phyloP scores from a whole-genome alignment of 2,888 invertebrate genomes.

The Baccha elongata region DNA sequence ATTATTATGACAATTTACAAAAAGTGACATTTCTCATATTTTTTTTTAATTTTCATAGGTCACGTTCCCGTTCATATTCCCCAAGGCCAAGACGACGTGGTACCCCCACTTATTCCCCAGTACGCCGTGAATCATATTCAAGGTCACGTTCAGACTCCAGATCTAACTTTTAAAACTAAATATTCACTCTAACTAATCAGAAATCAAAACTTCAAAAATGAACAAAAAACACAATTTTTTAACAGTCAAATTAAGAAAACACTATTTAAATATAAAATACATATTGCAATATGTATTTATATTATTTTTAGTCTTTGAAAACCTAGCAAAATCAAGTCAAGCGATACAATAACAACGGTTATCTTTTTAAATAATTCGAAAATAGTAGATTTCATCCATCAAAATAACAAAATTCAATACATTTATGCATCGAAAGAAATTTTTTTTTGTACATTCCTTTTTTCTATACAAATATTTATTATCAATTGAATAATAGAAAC shows the following conservation, averaged over 20 bases:
- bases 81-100: constrained; percentile 90
- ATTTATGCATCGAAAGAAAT: not conserved
- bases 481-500: not conserved
- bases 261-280: constrained; percentile 39
- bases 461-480: not conserved
- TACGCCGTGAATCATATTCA: constrained; percentile 90
- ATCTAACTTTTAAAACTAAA: constrained; percentile 82
- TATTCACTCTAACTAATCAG: constrained; percentile 55
- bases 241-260: constrained; percentile 48
- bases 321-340: constrained; percentile 12
- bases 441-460: not conserved
- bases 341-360: constrained; percentile 12
- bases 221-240: constrained; percentile 49
- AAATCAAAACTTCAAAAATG: constrained; percentile 54
- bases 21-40: not conserved
- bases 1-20: no score
- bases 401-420: not conserved
- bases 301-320: constrained; percentile 11
- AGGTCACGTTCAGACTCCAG: constrained; percentile 90
- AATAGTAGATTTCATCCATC: not conserved
- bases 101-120: constrained; percentile 96
- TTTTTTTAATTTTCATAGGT: constrained; percentile 79
- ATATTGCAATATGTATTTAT: constrained; percentile 43
- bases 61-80: constrained; percentile 90
- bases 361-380: not conserved